Conservation (phyloP, 2,888 invertebrate genomes). For the Rhagophthalmus giganteus region DNA sequence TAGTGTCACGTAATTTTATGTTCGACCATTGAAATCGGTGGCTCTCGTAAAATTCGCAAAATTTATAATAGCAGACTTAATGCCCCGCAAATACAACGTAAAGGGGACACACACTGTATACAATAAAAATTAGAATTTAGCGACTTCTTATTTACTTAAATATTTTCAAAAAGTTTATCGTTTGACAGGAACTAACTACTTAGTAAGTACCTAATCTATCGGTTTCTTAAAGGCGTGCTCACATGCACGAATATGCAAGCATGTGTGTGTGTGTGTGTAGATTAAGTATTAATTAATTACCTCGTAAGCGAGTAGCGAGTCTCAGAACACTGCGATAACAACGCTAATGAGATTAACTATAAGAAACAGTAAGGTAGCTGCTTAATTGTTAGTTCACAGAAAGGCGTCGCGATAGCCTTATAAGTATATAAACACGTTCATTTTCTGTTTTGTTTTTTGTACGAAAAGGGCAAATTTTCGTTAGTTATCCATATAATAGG, state of each 20-base stretch:
- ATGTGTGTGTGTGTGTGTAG: constrained; percentile 43
- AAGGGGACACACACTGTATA: no score
- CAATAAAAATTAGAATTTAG: no score
- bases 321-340: constrained; percentile 53
- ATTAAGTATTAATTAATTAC: constrained; percentile 56
- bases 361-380: constrained; percentile 44
- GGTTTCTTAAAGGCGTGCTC: constrained; percentile 22
- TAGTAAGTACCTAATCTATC: no score
- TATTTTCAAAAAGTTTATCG: no score
- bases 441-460: neutral
- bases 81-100: no score
- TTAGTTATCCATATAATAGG: constrained; percentile 6
- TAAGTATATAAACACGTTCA: constrained; percentile 27
- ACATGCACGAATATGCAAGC: constrained; percentile 23
- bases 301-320: constrained; percentile 49
- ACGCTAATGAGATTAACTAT: constrained; percentile 55
- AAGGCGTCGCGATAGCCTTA: constrained; percentile 52
- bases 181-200: no score
- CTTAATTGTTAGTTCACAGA: constrained; percentile 53
- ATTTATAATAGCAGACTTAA: no score
- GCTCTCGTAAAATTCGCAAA: no score
- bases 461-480: neutral
- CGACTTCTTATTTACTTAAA: no score
- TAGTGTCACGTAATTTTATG: no score
- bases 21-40: no score